Conservation (phyloP, 2,888 invertebrate genomes). For the Limenitis arthemis region DNA sequence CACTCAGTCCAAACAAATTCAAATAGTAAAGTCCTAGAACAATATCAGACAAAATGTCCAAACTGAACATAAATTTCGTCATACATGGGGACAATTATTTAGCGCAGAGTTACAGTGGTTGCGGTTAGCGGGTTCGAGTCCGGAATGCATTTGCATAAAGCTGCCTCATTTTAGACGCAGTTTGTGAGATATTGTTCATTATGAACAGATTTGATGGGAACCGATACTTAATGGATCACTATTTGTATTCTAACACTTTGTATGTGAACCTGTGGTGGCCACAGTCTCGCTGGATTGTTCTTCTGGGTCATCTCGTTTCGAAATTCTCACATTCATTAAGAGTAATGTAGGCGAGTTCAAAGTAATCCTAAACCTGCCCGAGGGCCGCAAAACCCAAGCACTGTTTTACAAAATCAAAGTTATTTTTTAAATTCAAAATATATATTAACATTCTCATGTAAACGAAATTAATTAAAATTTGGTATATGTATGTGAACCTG, state of each 20-base stretch:
- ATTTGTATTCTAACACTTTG: too few species aligned
- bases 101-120: conserved; percentile 9
- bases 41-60: conserved; percentile 8
- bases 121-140: conserved; percentile 11
- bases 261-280: too few species aligned
- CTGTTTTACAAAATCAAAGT: too few species aligned
- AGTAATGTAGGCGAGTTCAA: too few species aligned
- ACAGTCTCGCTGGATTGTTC: too few species aligned
- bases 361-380: too few species aligned
- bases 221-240: not conserved
- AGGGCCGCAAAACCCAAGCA: too few species aligned
- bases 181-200: not conserved
- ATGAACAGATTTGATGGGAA: not conserved
- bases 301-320: not conserved
- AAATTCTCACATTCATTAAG: conserved; percentile 3
- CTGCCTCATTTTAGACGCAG: not conserved
- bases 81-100: conserved; percentile 8
- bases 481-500: too few species aligned
- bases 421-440: too few species aligned
- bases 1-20: not conserved
- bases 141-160: conserved; percentile 11
- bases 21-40: not conserved
- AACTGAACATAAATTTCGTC: conserved; percentile 14
- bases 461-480: too few species aligned
- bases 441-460: too few species aligned